Conservation (phyloP, 2,797 vertebrate species). For the Salarias fasciatus region DNA sequence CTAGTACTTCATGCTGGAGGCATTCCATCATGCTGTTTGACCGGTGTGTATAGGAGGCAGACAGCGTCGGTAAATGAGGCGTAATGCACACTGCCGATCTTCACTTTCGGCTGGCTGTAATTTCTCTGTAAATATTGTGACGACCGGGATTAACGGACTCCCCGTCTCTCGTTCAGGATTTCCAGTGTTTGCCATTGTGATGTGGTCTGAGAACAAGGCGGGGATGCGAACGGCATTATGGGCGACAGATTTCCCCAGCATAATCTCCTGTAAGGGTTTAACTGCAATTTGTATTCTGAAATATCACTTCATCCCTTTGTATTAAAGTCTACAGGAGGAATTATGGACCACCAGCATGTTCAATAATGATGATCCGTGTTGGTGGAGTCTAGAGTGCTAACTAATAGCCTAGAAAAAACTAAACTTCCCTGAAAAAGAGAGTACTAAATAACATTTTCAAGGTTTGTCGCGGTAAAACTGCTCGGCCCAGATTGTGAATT, state of each 20-base stretch:
- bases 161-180: constrained; percentile 53
- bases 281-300: constrained; percentile 58
- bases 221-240: constrained; percentile 51
- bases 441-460: no score
- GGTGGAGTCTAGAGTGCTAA: constrained; percentile 21
- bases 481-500: constrained; percentile 1
- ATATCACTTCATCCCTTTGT: constrained; percentile 60
- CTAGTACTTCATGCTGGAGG: neutral
- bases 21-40: neutral
- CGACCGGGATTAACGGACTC: constrained; percentile 52
- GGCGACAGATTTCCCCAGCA: constrained; percentile 66
- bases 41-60: neutral
- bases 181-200: constrained; percentile 56
- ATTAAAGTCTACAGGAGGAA: constrained; percentile 41
- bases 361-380: constrained; percentile 34
- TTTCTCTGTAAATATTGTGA: constrained; percentile 54
- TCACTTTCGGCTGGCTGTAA: constrained; percentile 13
- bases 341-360: constrained; percentile 29
- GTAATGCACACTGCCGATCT: neutral
- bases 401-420: constrained; percentile 15
- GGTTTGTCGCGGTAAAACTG: neutral
- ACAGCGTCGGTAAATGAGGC: neutral
- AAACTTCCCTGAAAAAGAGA: constrained; percentile 7
- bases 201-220: constrained; percentile 41
- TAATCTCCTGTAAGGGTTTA: constrained; percentile 69